These are phyloP conservation scores for Drosophila histrio DNA, from an alignment of 2,888 invertebrate species.

Conservation along the genomic window DNA sequence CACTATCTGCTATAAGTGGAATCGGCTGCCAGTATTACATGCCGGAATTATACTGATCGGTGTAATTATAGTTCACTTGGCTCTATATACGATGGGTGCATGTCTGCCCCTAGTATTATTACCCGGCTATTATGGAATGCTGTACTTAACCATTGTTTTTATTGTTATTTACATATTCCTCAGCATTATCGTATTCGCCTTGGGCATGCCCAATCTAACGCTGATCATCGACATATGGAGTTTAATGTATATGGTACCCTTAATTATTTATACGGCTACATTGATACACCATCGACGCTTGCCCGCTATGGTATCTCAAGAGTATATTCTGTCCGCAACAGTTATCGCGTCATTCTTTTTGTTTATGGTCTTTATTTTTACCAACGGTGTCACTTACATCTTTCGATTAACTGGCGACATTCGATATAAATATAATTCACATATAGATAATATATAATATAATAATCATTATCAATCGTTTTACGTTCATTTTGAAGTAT, in stretches of 20 bases:
- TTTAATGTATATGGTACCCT: constrained; percentile 10
- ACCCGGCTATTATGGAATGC: constrained; percentile 27
- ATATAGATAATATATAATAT: not conserved
- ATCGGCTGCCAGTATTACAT: not conserved
- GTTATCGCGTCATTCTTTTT: constrained; percentile 34
- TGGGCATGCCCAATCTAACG: not conserved
- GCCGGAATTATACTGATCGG: not conserved
- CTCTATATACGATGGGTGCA: constrained; percentile 20
- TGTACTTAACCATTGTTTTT: constrained; percentile 13
- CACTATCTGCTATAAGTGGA: constrained; percentile 27
- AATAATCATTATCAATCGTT: not conserved
- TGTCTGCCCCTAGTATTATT: constrained; percentile 30
- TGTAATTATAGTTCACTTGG: not conserved
- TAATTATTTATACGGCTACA: constrained; percentile 28
- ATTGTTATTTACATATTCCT: constrained; percentile 20
- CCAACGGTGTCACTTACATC: not conserved
- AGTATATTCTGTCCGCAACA: constrained; percentile 44
- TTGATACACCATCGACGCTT: constrained; percentile 45
- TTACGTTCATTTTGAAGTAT: not conserved
- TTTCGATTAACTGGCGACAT: not conserved
- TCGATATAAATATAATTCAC: not conserved
- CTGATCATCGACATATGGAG: constrained; percentile 1
- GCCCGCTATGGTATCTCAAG: not conserved
- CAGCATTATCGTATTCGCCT: not conserved
- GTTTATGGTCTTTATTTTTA: constrained; percentile 14